These are phyloP conservation scores for Babylonia areolata DNA, from an alignment of 1,140 invertebrate genomes.

Conservation along the genomic window DNA sequence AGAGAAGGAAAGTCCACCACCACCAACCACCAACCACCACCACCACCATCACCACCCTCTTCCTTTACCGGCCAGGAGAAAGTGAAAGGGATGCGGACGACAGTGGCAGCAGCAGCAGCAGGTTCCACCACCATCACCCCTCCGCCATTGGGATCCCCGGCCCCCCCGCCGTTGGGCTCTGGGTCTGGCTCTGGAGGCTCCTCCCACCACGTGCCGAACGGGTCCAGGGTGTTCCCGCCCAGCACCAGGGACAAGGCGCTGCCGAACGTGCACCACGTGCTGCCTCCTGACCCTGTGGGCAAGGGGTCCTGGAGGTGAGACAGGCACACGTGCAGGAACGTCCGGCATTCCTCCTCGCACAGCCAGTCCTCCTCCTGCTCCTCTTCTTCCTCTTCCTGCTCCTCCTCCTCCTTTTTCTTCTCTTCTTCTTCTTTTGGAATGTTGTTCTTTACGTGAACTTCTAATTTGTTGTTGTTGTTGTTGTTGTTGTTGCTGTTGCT, in stretches of 20 bases:
- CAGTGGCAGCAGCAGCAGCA: too few relatives aligned
- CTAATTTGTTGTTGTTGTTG: not conserved
- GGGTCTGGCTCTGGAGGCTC: not conserved
- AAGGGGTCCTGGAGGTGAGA: conserved; percentile 49
- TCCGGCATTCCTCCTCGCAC: conserved; percentile 49
- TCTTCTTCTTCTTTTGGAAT: not conserved
- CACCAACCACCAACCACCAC: too few relatives aligned
- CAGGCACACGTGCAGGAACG: conserved; percentile 54
- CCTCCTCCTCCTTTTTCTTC: not conserved
- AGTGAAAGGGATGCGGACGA: conserved; percentile 46
- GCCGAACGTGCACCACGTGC: conserved; percentile 49
- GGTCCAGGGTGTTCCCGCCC: conserved; percentile 44
- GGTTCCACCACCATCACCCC: too few relatives aligned
- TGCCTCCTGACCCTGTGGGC: not conserved
- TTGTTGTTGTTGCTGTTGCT: not conserved
- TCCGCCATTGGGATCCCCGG: too few relatives aligned
- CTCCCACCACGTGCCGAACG: conserved; percentile 37
- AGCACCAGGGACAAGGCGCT: conserved; percentile 47
- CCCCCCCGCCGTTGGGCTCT: too few relatives aligned
- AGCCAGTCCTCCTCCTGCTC: conserved; percentile 15
- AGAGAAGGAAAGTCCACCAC: not conserved
- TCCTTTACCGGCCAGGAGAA: conserved; percentile 60
- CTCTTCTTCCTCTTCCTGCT: conserved; percentile 23
- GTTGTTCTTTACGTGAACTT: not conserved
- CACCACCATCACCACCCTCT: too few relatives aligned